Evolutionary conservation across 2,888 invertebrate genomes (phyloP).

Genomic region (Torymus texanus): DNA sequence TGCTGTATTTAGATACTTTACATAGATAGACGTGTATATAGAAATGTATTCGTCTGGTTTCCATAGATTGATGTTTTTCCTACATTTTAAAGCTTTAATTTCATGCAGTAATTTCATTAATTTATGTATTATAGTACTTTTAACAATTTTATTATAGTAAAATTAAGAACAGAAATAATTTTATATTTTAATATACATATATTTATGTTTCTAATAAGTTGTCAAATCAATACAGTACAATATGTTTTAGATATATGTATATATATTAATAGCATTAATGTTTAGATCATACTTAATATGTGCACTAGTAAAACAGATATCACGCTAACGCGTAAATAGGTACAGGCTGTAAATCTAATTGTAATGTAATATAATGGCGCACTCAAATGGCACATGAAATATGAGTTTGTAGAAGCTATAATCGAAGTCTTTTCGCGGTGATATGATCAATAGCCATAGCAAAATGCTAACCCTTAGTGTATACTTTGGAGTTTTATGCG

Average conservation of each 20-base stretch:
- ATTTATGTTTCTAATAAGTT: too few relatives aligned
- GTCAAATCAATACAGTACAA: too few relatives aligned
- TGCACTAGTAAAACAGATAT: conserved; percentile 21
- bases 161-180: too few relatives aligned
- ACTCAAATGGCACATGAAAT: conserved; percentile 35
- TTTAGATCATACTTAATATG: too few relatives aligned
- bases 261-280: too few relatives aligned
- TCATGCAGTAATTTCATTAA: too few relatives aligned
- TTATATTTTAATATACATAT: too few relatives aligned
- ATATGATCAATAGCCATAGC: conserved; percentile 35
- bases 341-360: conserved; percentile 43
- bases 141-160: too few relatives aligned
- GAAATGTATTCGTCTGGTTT: neutral
- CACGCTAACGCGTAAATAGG: conserved; percentile 34
- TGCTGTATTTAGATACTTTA: conserved; percentile 9
- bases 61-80: neutral
- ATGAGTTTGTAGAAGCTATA: conserved; percentile 45
- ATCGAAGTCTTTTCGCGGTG: conserved; percentile 39
- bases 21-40: neutral
- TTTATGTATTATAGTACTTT: too few relatives aligned
- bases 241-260: too few relatives aligned
- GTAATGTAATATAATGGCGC: conserved; percentile 44
- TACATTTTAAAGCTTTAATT: neutral
- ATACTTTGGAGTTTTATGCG: conserved; percentile 23
- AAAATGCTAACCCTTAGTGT: neutral